Percentiles rank a stretch among this genome's conserved stretches.
These are phyloP conservation scores for Neuroterus valhalla DNA, from an alignment of 1,140 invertebrate genomes.

Conservation along the genomic window DNA sequence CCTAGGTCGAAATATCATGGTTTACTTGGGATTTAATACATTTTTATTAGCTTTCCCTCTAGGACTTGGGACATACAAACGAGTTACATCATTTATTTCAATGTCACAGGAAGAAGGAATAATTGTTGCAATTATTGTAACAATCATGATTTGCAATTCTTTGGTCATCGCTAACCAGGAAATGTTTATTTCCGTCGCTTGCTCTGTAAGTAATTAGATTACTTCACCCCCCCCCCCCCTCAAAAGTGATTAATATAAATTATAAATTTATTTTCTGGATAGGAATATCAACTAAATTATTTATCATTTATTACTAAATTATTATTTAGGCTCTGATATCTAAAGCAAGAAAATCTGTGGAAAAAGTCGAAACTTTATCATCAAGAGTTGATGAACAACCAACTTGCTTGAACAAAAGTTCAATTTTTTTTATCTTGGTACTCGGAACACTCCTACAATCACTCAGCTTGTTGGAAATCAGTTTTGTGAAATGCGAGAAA, in stretches of 20 bases:
- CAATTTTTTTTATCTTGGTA: background rate
- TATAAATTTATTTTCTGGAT: too few relatives aligned
- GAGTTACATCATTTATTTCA: slow-evolving; percentile 1
- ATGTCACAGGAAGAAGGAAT: slow-evolving; percentile 16
- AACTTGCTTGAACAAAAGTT: background rate
- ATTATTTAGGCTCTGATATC: background rate
- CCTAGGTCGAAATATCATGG: background rate
- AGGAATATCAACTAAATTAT: background rate
- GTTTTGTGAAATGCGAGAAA: slow-evolving; percentile 3
- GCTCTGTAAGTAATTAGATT: background rate
- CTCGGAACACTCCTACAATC: background rate
- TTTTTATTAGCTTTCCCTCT: background rate
- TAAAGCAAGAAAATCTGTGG: slow-evolving; percentile 7
- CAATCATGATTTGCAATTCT: slow-evolving; percentile 11
- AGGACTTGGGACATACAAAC: background rate
- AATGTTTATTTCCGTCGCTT: background rate
- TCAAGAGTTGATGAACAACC: background rate
- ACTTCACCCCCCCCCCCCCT: too few relatives aligned
- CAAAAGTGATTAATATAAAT: too few relatives aligned
- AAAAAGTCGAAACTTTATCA: slow-evolving; percentile 4
- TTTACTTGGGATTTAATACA: background rate
- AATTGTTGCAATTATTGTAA: background rate
- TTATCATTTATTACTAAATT: background rate
- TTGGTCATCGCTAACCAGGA: background rate
- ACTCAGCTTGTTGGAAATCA: background rate